phyloP scores from a whole-genome alignment of 2,113 vertebrate species.

The Neogobius melanostomus region DNA sequence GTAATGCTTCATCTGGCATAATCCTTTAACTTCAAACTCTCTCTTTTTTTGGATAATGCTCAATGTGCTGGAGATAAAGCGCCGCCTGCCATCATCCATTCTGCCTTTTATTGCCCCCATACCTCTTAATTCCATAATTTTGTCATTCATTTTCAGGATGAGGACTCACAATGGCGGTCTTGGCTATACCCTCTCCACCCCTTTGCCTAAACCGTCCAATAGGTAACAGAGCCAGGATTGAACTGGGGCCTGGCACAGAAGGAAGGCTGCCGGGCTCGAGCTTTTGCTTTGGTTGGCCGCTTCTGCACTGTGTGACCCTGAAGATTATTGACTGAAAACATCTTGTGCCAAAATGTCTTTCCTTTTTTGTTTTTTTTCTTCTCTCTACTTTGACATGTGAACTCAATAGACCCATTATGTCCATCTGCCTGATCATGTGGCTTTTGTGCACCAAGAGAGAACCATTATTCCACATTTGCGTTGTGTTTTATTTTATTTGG shows the following conservation, averaged over 20 bases:
- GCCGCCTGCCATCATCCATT: conserved; percentile 42
- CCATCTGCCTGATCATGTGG: conserved; percentile 48
- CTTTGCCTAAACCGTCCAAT: conserved; percentile 31
- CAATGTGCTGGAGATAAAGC: conserved; percentile 34
- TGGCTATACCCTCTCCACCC: conserved; percentile 39
- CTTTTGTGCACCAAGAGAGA: conserved; percentile 47
- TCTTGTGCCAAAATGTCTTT: conserved; percentile 30
- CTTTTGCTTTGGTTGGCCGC: conserved; percentile 60
- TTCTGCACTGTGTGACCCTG: conserved; percentile 54
- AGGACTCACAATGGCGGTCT: conserved; percentile 42
- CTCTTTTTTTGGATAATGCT: conserved; percentile 46
- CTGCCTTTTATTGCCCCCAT: conserved; percentile 29
- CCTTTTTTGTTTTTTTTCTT: conserved; percentile 13
- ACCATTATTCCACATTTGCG: too few species aligned
- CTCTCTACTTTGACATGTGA: conserved; percentile 32
- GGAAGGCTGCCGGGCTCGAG: conserved; percentile 33
- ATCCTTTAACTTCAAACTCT: background rate
- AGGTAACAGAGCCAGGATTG: conserved; percentile 39
- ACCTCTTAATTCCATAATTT: conserved; percentile 23
- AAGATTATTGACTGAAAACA: conserved; percentile 57
- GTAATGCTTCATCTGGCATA: background rate
- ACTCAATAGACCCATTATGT: conserved; percentile 24
- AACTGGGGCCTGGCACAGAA: conserved; percentile 31
- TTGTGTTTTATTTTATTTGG: too few species aligned
- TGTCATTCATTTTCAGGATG: conserved; percentile 38